These are phyloP conservation scores for Gymnoscopelus microlampas DNA, from an alignment of 2,797 vertebrate species.

Conservation along the genomic window DNA sequence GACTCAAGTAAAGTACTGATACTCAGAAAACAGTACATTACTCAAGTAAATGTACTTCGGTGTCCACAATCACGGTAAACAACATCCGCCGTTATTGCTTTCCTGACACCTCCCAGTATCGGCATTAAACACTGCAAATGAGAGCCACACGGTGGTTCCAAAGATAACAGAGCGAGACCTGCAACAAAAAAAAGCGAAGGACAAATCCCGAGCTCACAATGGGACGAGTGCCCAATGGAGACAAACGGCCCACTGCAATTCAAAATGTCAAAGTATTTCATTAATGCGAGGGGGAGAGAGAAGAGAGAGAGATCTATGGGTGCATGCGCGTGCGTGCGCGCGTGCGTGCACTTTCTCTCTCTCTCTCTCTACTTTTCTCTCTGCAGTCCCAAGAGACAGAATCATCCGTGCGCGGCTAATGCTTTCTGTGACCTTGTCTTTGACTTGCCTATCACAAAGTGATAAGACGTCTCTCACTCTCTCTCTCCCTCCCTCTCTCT, in stretches of 20 bases:
- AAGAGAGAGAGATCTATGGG: slow-evolving; percentile 21
- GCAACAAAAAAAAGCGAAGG: too few species aligned
- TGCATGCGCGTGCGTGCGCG: slow-evolving; percentile 38
- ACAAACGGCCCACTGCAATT: slow-evolving; percentile 9
- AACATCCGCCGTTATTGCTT: too few species aligned
- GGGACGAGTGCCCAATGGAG: background rate
- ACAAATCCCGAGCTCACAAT: too few species aligned
- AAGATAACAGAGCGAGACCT: too few species aligned
- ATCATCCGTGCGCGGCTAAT: slow-evolving; percentile 57
- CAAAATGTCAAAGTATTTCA: slow-evolving; percentile 16
- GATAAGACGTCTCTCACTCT: slow-evolving; percentile 31
- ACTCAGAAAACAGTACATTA: too few species aligned
- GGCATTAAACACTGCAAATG: too few species aligned
- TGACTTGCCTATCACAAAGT: slow-evolving; percentile 49
- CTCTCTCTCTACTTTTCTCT: slow-evolving; percentile 29
- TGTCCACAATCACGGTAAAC: too few species aligned
- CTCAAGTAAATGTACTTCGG: too few species aligned
- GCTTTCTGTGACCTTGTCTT: slow-evolving; percentile 65
- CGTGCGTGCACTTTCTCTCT: background rate
- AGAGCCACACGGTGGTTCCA: too few species aligned
- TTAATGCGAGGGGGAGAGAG: slow-evolving; percentile 3
- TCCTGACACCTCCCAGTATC: too few species aligned
- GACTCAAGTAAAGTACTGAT: too few species aligned
- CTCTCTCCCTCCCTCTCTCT: slow-evolving; percentile 11
- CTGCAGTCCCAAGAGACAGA: slow-evolving; percentile 56